Conservation (phyloP, 2,888 invertebrate species). For the Elmis aenea region DNA sequence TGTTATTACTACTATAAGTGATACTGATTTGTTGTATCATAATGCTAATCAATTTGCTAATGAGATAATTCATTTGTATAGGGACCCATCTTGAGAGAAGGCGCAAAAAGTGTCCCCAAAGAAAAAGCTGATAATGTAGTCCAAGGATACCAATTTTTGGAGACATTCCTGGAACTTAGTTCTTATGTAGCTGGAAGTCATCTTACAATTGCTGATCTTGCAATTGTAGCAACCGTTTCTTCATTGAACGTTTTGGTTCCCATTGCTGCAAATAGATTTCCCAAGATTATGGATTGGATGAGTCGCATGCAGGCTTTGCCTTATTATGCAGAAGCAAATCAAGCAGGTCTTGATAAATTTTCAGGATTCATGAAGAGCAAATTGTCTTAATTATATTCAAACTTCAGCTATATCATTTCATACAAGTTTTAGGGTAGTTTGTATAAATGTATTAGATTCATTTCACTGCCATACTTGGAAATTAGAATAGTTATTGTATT, state of each 20-base stretch:
- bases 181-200: constrained; percentile 51
- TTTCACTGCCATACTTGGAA: too few relatives aligned
- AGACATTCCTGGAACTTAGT: constrained; percentile 46
- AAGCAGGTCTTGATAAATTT: constrained; percentile 13
- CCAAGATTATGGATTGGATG: constrained; percentile 35
- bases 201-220: constrained; percentile 53
- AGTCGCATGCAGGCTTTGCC: constrained; percentile 32
- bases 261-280: constrained; percentile 23
- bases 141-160: constrained; percentile 48
- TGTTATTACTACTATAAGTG: too few relatives aligned
- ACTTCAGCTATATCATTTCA: too few relatives aligned
- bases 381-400: constrained; percentile 7
- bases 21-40: too few relatives aligned
- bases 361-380: constrained; percentile 13
- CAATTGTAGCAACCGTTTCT: constrained; percentile 41
- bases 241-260: constrained; percentile 34
- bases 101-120: constrained; percentile 13
- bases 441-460: too few relatives aligned
- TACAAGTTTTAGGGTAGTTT: too few relatives aligned
- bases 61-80: too few relatives aligned
- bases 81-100: constrained; percentile 37
- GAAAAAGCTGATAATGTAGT: constrained; percentile 11
- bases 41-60: too few relatives aligned
- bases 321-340: constrained; percentile 24
- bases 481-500: too few relatives aligned